A percentile compares a stretch with the other conserved stretches of the same genome.
phyloP scores from a whole-genome alignment of 2,888 invertebrate genomes.

The Arge pagana region DNA sequence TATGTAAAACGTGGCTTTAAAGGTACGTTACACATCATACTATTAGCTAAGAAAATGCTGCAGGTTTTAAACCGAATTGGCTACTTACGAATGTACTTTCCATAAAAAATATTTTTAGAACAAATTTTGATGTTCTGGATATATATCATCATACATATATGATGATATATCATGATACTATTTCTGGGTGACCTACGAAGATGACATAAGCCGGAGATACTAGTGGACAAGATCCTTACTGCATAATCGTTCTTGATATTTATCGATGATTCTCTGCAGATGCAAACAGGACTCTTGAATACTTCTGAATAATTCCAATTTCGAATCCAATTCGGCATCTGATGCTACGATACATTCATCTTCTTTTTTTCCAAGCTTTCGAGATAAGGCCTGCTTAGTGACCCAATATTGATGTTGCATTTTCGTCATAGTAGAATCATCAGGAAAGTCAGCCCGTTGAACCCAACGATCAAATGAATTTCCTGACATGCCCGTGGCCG shows the following conservation, averaged over 20 bases:
- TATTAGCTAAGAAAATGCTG: too few relatives aligned
- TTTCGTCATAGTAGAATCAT: slow-evolving; percentile 61
- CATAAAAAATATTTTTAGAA: too few relatives aligned
- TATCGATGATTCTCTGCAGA: slow-evolving; percentile 85
- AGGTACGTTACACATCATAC: too few relatives aligned
- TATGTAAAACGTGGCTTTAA: too few relatives aligned
- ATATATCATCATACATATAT: too few relatives aligned
- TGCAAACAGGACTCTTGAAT: slow-evolving; percentile 89
- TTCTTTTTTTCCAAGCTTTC: slow-evolving; percentile 94
- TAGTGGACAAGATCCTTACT: slow-evolving; percentile 59
- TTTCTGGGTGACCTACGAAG: too few relatives aligned
- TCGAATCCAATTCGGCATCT: slow-evolving; percentile 95
- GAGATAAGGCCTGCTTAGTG: slow-evolving; percentile 91
- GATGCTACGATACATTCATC: slow-evolving; percentile 96
- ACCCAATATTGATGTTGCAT: slow-evolving; percentile 99
- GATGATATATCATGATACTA: too few relatives aligned
- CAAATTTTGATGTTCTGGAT: too few relatives aligned
- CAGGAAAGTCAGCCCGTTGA: slow-evolving; percentile 56
- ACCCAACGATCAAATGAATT: slow-evolving; percentile 61
- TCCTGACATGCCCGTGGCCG: slow-evolving; percentile 49
- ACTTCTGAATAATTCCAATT: slow-evolving; percentile 90
- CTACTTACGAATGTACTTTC: too few relatives aligned
- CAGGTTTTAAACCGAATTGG: too few relatives aligned
- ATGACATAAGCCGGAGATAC: slow-evolving; percentile 3
- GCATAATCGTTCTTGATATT: slow-evolving; percentile 91